Evolutionary conservation across 2,797 vertebrate genomes (phyloP), one percentile per base, ranked within the genome.

Genomic region (Xiphophorus birchmanni): DNA sequence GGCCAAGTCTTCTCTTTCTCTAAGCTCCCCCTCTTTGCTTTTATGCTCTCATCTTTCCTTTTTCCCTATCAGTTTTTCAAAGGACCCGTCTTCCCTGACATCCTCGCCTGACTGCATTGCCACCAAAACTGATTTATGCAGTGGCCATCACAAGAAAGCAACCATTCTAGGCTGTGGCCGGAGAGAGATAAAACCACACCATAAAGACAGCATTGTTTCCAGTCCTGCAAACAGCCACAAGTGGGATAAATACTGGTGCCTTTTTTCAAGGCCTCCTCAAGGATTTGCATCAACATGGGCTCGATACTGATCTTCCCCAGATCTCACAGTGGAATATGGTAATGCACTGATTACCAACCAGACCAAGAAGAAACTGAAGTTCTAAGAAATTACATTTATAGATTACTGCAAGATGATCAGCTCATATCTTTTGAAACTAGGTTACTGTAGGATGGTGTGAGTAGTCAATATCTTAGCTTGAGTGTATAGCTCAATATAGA

Each of bases 41-140:
- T 77, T 76, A 75, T 87, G 60, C 80, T 82, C 77, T 87, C 81
- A 73, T 89, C 80, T 78, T 79, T 81, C 72, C 35, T 80, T 77
- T 78, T 85, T 42, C 26, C n/a, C 78, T 73, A 77, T 89, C 77
- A 79, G 63, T 79, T 80, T 78, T 80, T 84, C 79, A 79, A 73
- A 81, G 80, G 65, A 73, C 79, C 85, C 63, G 67, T 88, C 83
- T 87, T 81, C 78, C 69, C 47, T 85, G 79, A 87, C 79, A 82
- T 90, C 54, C 80, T 80, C 50, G 44, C 74, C 78, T 45, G 18
- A 82, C 78, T 87, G 74, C 65, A 73, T 81, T 86, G 87, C 88
- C 86, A 87, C 88, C 90, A 87, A 86, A 93, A 92, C 86, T 90
- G 91, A 94, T 94, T 95, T 93, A 93, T 93, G 91, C 92, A 86